Evolutionary conservation across 2,113 vertebrate genomes (phyloP).

Genomic region (Stictonetta naevosa): DNA sequence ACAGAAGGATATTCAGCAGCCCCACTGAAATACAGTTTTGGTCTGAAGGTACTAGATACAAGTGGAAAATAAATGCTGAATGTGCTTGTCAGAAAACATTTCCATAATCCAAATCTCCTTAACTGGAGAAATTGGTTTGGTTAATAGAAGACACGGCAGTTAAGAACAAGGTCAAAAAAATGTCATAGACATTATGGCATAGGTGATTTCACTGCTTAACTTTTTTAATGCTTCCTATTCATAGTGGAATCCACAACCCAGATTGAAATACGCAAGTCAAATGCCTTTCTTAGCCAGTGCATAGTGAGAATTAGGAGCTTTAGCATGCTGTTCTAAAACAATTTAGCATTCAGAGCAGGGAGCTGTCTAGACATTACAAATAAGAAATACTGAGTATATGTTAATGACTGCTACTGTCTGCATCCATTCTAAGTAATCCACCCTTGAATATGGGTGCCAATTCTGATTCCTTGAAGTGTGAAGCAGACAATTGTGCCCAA

Average conservation of each 20-base stretch:
- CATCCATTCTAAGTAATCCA: neutral
- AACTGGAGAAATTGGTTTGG: neutral
- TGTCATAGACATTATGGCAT: neutral
- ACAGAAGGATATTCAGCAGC: neutral
- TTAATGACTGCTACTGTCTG: constrained; percentile 2
- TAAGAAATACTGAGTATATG: constrained; percentile 4
- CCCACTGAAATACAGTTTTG: neutral
- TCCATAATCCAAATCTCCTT: neutral
- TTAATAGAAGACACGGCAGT: neutral
- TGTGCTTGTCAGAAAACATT: neutral
- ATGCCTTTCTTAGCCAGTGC: neutral
- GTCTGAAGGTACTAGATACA: neutral
- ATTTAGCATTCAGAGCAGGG: neutral
- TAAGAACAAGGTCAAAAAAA: neutral
- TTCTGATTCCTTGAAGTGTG: neutral
- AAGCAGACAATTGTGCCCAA: neutral
- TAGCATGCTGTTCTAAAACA: neutral
- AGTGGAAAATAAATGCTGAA: neutral
- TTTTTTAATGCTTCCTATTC: neutral
- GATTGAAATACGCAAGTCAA: neutral
- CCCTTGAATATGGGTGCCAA: neutral
- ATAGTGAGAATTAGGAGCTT: neutral
- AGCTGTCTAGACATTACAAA: neutral
- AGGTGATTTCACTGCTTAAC: neutral
- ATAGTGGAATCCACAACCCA: neutral